These are phyloP conservation scores for Reticulitermes lucifugus DNA, from an alignment of 2,888 invertebrate genomes.

Conservation along the genomic window DNA sequence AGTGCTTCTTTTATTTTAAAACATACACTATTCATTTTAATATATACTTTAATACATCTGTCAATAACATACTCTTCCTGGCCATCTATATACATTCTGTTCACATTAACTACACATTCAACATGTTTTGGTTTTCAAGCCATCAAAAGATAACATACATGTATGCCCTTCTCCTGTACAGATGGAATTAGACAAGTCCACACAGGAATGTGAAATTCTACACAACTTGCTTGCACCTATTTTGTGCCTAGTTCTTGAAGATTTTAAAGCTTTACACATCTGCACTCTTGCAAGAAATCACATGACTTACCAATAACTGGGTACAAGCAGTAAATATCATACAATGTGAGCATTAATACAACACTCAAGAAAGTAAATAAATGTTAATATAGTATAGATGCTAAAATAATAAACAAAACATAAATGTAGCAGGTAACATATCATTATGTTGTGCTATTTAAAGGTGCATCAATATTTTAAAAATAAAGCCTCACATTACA, in stretches of 20 bases:
- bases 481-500: constrained; percentile 7
- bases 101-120: constrained; percentile 26
- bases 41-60: constrained; percentile 19
- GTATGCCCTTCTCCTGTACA: neutral
- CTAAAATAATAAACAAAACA: constrained; percentile 11
- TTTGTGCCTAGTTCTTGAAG: neutral
- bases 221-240: constrained; percentile 15
- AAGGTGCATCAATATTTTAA: constrained; percentile 6
- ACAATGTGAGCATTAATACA: constrained; percentile 12
- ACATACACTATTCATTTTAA: constrained; percentile 26
- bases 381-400: neutral
- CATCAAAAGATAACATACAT: neutral
- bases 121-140: constrained; percentile 30
- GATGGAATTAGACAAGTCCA: neutral
- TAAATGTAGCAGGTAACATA: neutral
- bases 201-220: constrained; percentile 22
- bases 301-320: neutral
- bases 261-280: constrained; percentile 7
- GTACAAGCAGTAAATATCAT: neutral
- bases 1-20: constrained; percentile 32
- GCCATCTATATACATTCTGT: constrained; percentile 26
- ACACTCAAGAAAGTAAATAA: neutral
- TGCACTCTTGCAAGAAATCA: neutral
- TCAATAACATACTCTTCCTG: constrained; percentile 5
- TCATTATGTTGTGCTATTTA: constrained; percentile 19